phyloP scores from a whole-genome alignment of 92 coral and sea anemone genomes.

The Palythoa grandiflora region DNA sequence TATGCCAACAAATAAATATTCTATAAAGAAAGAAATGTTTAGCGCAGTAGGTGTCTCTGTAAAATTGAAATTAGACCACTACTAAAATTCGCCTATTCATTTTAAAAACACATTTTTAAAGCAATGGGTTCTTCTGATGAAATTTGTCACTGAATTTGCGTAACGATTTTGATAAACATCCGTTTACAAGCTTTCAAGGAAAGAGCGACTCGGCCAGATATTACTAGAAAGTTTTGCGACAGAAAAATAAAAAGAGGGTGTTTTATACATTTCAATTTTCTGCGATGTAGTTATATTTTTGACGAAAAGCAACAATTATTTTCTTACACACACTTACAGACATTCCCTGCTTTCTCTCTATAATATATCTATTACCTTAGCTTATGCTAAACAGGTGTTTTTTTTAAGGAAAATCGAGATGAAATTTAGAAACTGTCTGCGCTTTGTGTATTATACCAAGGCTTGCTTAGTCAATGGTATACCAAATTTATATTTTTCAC shows the following conservation, averaged over 20 bases:
- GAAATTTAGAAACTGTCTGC: not conserved
- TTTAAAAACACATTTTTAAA: no score
- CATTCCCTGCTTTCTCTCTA: no score
- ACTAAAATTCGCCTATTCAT: no score
- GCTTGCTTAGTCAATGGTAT: not conserved
- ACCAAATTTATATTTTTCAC: not conserved
- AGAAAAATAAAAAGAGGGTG: not conserved
- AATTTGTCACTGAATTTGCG: not conserved
- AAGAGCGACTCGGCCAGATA: not conserved
- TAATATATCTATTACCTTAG: no score
- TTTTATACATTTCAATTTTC: not conserved
- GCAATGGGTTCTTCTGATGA: not conserved
- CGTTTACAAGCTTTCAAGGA: not conserved
- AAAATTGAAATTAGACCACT: no score
- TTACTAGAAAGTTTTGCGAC: not conserved
- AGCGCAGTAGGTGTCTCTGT: no score
- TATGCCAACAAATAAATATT: no score
- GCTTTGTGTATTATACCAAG: not conserved
- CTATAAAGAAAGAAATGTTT: no score
- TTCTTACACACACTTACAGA: no score
- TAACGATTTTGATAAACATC: constrained; percentile 11
- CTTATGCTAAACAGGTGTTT: no score
- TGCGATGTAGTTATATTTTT: no score
- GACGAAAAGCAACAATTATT: no score
- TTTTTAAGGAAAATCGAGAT: not conserved